Conservation (phyloP, 2,888 invertebrate genomes). For the Bombylius discolor region DNA sequence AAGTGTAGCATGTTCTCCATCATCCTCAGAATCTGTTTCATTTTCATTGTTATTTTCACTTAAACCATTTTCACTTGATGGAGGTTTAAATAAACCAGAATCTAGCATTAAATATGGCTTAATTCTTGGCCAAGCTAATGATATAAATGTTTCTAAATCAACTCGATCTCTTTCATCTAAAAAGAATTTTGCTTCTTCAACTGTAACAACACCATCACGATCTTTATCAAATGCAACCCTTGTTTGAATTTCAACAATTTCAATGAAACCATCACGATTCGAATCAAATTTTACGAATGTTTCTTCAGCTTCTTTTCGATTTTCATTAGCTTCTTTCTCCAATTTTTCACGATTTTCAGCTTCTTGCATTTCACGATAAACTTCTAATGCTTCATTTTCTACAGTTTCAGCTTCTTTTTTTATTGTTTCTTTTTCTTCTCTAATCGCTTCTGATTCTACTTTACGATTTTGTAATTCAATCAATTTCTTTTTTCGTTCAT, state of each 20-base stretch:
- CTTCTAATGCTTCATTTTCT: conserved; percentile 62
- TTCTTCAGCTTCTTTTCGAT: conserved; percentile 51
- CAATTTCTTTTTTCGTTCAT: conserved; percentile 57
- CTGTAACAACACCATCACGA: conserved; percentile 73
- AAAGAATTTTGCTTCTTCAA: conserved; percentile 73
- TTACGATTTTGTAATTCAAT: conserved; percentile 57
- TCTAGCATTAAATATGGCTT: conserved; percentile 69
- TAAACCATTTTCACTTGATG: conserved; percentile 20
- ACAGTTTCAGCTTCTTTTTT: conserved; percentile 59
- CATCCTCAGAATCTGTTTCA: conserved; percentile 21
- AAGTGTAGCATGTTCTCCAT: conserved; percentile 13
- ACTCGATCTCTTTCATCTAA: conserved; percentile 55
- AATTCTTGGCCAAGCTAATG: conserved; percentile 59
- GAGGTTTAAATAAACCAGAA: conserved; percentile 53
- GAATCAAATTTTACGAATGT: conserved; percentile 69
- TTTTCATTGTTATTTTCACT: conserved; percentile 26
- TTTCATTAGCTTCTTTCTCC: conserved; percentile 44
- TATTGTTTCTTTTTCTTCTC: conserved; percentile 58
- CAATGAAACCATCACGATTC: conserved; percentile 64
- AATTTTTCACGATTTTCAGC: conserved; percentile 45
- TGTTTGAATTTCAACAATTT: conserved; percentile 53
- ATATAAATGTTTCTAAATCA: conserved; percentile 52
- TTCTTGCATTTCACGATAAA: conserved; percentile 58
- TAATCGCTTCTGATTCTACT: conserved; percentile 64
- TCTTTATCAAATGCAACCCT: conserved; percentile 76